Conservation (phyloP, 2,888 invertebrate genomes). For the Catocala fraxini region DNA sequence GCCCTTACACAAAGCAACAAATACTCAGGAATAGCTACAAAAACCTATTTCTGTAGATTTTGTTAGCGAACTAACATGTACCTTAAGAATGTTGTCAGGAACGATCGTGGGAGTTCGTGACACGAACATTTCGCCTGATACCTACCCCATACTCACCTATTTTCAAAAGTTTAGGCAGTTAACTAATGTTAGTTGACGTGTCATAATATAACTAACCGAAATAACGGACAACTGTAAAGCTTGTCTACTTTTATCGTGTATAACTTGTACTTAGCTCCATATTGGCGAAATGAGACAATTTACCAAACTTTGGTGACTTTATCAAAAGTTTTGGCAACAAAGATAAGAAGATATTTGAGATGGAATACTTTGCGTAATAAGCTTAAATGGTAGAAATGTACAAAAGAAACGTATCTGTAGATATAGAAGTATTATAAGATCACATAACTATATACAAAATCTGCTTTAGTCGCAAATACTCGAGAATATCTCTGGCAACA, state of each 20-base stretch:
- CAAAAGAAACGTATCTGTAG: background rate
- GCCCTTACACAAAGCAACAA: slow-evolving; percentile 13
- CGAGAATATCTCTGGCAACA: background rate
- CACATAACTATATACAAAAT: background rate
- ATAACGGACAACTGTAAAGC: slow-evolving; percentile 6
- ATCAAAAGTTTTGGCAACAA: slow-evolving; percentile 16
- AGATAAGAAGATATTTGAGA: slow-evolving; percentile 1
- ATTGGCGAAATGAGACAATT: slow-evolving; percentile 14
- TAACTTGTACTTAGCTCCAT: slow-evolving; percentile 17
- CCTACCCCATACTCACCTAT: slow-evolving; percentile 13
- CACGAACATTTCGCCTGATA: slow-evolving; percentile 19
- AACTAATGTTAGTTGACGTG: slow-evolving; percentile 22
- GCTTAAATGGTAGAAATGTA: background rate
- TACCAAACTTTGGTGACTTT: slow-evolving; percentile 19
- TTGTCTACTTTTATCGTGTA: slow-evolving; percentile 12
- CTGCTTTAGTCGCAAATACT: background rate
- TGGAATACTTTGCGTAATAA: slow-evolving; percentile 1
- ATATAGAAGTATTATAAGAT: too few species aligned
- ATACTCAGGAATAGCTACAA: slow-evolving; percentile 13
- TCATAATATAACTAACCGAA: slow-evolving; percentile 24
- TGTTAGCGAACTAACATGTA: slow-evolving; percentile 9
- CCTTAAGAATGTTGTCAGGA: background rate
- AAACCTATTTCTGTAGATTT: slow-evolving; percentile 5
- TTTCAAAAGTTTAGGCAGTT: slow-evolving; percentile 24
- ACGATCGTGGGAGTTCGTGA: slow-evolving; percentile 11